Conservation (phyloP, 2,113 vertebrate genomes). For the Hydrolagus affinis region DNA sequence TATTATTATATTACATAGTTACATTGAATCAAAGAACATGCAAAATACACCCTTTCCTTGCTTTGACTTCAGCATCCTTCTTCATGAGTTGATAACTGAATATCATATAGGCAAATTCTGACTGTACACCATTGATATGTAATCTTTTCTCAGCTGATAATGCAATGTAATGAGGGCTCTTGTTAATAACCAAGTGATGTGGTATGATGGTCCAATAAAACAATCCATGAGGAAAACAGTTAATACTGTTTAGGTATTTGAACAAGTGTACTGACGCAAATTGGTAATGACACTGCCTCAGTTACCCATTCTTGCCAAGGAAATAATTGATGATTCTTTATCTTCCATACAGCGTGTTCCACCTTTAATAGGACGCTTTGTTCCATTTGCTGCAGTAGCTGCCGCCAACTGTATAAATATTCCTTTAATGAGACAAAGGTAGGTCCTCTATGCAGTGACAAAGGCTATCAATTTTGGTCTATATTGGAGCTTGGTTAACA, state of each 20-base stretch:
- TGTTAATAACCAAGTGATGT: background rate
- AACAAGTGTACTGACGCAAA: background rate
- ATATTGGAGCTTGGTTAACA: too few species aligned
- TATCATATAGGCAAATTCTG: background rate
- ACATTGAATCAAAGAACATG: background rate
- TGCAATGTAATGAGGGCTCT: background rate
- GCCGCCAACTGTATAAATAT: constrained; percentile 98
- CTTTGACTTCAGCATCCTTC: background rate
- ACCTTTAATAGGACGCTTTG: constrained; percentile 87
- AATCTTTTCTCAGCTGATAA: background rate
- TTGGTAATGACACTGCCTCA: constrained; percentile 38
- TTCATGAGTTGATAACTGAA: background rate
- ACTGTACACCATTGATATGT: background rate
- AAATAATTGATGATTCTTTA: constrained; percentile 29
- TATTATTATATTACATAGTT: too few species aligned
- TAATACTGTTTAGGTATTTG: background rate
- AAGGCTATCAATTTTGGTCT: too few species aligned
- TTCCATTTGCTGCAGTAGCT: constrained; percentile 96
- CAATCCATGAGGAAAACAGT: background rate
- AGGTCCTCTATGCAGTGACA: constrained; percentile 37
- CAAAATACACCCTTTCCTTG: background rate
- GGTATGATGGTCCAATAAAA: background rate
- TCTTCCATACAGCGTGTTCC: constrained; percentile 67
- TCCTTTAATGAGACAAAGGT: constrained; percentile 96
- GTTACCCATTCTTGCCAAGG: constrained; percentile 38